Percentiles rank a stretch among this genome's conserved stretches.
Conservation (phyloP, 2,888 invertebrate genomes). For the Aleiodes testaceus region DNA sequence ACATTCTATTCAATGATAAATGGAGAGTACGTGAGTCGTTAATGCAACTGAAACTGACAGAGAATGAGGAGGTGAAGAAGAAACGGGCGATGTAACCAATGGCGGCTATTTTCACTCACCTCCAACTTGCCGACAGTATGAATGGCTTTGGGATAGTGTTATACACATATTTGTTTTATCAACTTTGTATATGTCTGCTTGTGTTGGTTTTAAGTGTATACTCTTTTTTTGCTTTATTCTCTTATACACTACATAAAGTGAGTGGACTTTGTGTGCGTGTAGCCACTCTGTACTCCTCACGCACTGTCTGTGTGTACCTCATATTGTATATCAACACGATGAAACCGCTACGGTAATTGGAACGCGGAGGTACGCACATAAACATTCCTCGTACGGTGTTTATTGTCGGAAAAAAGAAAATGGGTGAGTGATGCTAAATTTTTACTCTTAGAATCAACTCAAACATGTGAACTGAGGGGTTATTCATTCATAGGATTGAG, state of each 20-base stretch:
- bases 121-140: constrained; percentile 23
- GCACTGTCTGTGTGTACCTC: constrained; percentile 40
- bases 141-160: constrained; percentile 31
- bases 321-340: constrained; percentile 45
- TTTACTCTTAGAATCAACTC: no score
- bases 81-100: constrained; percentile 18
- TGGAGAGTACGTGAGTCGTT: constrained; percentile 27
- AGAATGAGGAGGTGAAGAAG: constrained; percentile 31
- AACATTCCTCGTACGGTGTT: constrained; percentile 18
- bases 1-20: constrained; percentile 27
- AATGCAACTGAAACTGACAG: constrained; percentile 26
- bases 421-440: constrained; percentile 15
- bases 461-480: no score
- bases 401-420: constrained; percentile 11
- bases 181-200: no score
- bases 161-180: constrained; percentile 11
- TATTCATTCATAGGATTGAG: no score
- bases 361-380: constrained; percentile 47
- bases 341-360: constrained; percentile 50
- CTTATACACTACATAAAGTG: constrained; percentile 9
- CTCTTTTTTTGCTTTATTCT: constrained; percentile 17
- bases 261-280: constrained; percentile 12
- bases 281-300: constrained; percentile 38
- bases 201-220: not conserved
- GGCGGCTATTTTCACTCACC: constrained; percentile 33